phyloP scores from a whole-genome alignment of 2,888 invertebrate genomes.

The Drosophila putrida region DNA sequence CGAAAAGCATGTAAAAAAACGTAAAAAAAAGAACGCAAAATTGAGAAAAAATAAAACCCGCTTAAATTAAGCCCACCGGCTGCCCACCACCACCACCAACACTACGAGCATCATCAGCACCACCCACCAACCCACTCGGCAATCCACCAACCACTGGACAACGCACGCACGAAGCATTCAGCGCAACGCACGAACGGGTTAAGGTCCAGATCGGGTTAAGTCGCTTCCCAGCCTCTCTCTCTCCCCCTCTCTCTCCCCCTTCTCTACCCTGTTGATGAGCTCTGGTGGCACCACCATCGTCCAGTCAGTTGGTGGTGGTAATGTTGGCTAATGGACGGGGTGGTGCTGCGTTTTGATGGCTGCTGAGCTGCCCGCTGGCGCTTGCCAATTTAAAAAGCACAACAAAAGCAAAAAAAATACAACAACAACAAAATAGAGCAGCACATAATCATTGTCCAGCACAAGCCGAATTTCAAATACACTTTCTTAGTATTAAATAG shows the following conservation, averaged over 20 bases:
- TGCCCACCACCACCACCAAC: constrained; percentile 43
- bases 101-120: constrained; percentile 5
- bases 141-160: constrained; percentile 66
- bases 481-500: not conserved
- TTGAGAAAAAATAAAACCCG: constrained; percentile 82
- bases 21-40: constrained; percentile 62
- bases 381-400: constrained; percentile 81
- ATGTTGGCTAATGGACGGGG: constrained; percentile 31
- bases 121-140: constrained; percentile 25
- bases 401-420: constrained; percentile 50
- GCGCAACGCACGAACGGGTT: constrained; percentile 71
- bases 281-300: constrained; percentile 19
- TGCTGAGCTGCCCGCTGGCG: constrained; percentile 79
- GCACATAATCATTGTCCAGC: not conserved
- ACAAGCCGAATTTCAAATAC: not conserved
- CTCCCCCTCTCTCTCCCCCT: not conserved
- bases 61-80: constrained; percentile 80
- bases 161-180: constrained; percentile 69
- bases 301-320: not conserved
- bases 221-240: not conserved
- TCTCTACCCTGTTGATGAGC: constrained; percentile 27
- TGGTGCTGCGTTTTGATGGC: constrained; percentile 57
- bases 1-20: constrained; percentile 65
- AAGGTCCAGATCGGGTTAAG: constrained; percentile 57
- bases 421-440: not conserved